Evolutionary conservation across 2,797 vertebrate species (phyloP), one percentile per base, ranked within the genome.

Genomic region (Synaphobranchus kaupii): DNA sequence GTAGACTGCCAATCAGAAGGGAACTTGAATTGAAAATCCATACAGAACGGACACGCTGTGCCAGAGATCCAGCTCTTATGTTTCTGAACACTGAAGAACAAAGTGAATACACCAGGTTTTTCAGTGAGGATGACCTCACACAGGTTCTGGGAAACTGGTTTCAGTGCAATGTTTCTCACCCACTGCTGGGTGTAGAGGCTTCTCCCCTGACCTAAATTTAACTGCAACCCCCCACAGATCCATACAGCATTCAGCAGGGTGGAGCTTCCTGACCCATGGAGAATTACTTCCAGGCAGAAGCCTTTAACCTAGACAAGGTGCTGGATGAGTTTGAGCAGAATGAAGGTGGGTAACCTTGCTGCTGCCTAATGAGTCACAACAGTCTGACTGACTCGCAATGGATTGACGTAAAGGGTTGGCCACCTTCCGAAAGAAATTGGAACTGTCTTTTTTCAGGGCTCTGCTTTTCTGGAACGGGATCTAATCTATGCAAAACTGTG

Each of bases 221-320:
- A 13, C 58, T 8, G n/a, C 28, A 13, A 58, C 82, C 71, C 4
- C 54, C 58, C 88, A 83, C 84, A 96, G 96, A 95, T 95, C 96
- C 94, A 91, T 90, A 13, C 88, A 91, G 92, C 88, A 63, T 90
- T 92, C 85, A 88, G 90, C 94, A 94, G 94, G 92, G 95, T 95
- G 96, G 96, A 94, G 96, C 96, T 96, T 97, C 93, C 94, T 98
- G 95, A 98, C 97, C 93, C 97, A 99, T 99, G 98, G 98, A 99
- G 98, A 99, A 99, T 97, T 99, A 99, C 94, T 99, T 99, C 95
- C 98, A 99, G 97, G 97, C 98, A 94, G 98, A 99, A 95, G 98
- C 98, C 93, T 99, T 98, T 95, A 99, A 99, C 97, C 97, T 99
- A 94, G 98, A 99, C 96, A 99, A 99, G 97, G 98, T 99, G 94